phyloP scores from a whole-genome alignment of 2,797 vertebrate genomes.

The Neopelma chrysocephalum region DNA sequence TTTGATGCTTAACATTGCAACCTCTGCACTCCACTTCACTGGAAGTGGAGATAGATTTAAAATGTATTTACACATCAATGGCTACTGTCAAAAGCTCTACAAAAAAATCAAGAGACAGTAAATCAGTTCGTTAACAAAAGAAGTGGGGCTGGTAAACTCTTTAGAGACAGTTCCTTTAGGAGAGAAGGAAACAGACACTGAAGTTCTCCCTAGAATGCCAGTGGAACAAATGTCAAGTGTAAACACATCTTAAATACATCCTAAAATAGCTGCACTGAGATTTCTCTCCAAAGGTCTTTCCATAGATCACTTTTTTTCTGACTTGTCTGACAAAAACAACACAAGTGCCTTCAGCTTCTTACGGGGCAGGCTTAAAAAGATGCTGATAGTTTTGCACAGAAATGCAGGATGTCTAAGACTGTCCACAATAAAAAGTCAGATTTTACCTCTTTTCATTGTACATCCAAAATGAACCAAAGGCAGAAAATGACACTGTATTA shows the following conservation, averaged over 20 bases:
- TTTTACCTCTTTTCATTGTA: neutral
- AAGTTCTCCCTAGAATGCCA: neutral
- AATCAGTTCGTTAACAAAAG: neutral
- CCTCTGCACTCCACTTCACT: neutral
- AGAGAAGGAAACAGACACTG: neutral
- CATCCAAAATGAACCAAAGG: neutral
- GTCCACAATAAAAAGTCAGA: neutral
- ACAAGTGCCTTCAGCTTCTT: neutral
- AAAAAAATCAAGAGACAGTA: neutral
- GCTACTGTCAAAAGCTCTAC: neutral
- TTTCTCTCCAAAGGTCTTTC: neutral
- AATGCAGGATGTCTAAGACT: neutral
- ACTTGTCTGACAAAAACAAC: neutral
- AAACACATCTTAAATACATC: neutral
- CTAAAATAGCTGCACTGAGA: neutral
- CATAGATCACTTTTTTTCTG: neutral
- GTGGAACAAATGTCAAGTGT: neutral
- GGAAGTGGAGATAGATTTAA: neutral
- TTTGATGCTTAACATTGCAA: neutral
- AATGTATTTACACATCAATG: neutral
- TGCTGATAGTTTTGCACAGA: neutral
- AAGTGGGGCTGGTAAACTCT: neutral
- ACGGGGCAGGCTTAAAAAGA: neutral
- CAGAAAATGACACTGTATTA: neutral
- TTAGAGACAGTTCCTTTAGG: neutral